These are phyloP conservation scores for Stictocephala bisonia DNA, from an alignment of 2,888 invertebrate species.

Conservation along the genomic window DNA sequence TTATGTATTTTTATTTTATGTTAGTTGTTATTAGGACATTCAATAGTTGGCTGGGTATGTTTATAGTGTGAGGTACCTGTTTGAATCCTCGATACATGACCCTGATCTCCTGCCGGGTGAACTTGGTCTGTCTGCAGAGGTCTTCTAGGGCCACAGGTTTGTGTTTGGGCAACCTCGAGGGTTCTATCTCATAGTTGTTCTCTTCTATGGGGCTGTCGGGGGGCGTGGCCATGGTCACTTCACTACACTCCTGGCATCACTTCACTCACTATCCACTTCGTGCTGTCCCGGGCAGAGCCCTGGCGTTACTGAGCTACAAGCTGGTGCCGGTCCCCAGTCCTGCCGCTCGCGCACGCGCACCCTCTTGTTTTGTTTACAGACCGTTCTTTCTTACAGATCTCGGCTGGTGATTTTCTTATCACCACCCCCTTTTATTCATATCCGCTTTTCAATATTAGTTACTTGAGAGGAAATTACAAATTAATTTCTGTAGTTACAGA, in stretches of 20 bases:
- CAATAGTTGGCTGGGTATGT: too few species aligned
- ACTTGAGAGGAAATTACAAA: too few species aligned
- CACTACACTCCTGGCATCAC: too few species aligned
- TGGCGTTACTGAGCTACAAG: slow-evolving; percentile 5
- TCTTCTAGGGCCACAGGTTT: slow-evolving; percentile 90
- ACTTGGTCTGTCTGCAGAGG: slow-evolving; percentile 92
- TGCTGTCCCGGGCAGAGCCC: slow-evolving; percentile 22
- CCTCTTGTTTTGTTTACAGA: too few species aligned
- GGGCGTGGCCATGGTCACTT: slow-evolving; percentile 80
- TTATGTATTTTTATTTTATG: too few species aligned
- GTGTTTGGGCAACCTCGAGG: slow-evolving; percentile 81
- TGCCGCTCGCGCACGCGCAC: too few species aligned
- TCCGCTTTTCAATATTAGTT: too few species aligned
- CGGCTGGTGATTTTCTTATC: too few species aligned
- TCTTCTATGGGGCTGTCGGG: slow-evolving; percentile 90
- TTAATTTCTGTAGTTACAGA: too few species aligned
- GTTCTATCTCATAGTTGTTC: slow-evolving; percentile 87
- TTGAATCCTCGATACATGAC: slow-evolving; percentile 98
- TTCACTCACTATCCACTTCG: slow-evolving; percentile 36
- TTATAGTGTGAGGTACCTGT: slow-evolving; percentile 83
- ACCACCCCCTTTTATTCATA: too few species aligned
- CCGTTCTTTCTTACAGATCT: too few species aligned
- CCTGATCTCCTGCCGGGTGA: slow-evolving; percentile 94
- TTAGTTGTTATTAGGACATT: too few species aligned
- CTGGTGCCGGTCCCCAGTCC: background rate